Base-by-base conservation (phyloP, 1,140 invertebrate species). In the Nasonia giraulti region DNA sequence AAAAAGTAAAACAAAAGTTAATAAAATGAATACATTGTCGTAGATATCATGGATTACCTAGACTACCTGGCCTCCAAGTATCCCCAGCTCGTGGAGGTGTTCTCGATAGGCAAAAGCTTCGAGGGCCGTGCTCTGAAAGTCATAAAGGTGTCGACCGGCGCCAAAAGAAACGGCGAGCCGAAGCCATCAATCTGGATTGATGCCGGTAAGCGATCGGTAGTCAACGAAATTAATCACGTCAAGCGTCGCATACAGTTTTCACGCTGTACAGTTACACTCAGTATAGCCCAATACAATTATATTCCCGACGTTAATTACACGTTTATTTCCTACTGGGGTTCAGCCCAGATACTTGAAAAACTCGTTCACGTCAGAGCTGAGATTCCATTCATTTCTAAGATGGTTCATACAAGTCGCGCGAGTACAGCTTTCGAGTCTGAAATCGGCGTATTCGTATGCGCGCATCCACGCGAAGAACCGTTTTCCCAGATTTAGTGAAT, bases 61-160 rank as follows among this genome's bases (percentile, higher is more conserved):
- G 95, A 97, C 87, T 96, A 96, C 89, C 91, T 98, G 86, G 95
- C 95, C 1, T 92, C 93, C 86, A 96, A 95, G 0, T 97, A 97
- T 92, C 95, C 96, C 0, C 93, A 94, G 68, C 90, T 96, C 50
- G 94, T 96, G 23, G 95, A 94, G 33, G 92, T 97, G 0, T 93
- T 95, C 82, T 95, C 94, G 0, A 97, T 98, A 80, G 97, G 97
- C 8, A 94, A 94, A 85, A 97, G 97, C 27, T 94, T 94, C 78
- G 96, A 97, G 92, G 96, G 96, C 69, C 93, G 96, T 73, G 95
- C 96, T 2, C 91, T 98, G 2, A 96, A 96, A 91, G 91, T 96
- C 20, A 91, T 95, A 44, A 96, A 95, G 89, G 90, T 95, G 1
- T 94, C 94, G 0, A 91, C 90, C 8, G 92, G 94, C 27, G 88